Evolutionary conservation across 2,888 invertebrate species (phyloP), one percentile per base, ranked within the genome.

Genomic region (Fabriciana adippe): DNA sequence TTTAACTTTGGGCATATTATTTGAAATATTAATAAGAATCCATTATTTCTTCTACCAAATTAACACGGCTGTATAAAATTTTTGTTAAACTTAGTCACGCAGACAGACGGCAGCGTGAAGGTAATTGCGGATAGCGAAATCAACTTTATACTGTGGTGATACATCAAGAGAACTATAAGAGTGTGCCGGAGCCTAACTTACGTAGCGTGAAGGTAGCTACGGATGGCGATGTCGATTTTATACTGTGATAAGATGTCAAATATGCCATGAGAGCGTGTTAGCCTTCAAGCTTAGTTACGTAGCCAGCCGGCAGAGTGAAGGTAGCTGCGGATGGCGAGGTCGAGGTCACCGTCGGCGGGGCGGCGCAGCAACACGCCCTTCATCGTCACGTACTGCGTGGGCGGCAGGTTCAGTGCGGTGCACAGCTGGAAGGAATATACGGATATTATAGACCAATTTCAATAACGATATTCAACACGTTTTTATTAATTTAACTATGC

Each of bases 341-440:
- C 92, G 2, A 86, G 67, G 63, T 91, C 91, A 68, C 76, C 76
- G 77, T 90, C 88, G 55, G 83, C 76, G 6, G 83, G 75, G 72
- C 95, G 96, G 82, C 96, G 94, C 68, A 98, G 93, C 72, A 98
- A 94, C 76, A 97, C 94, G 15, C 97, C 96, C 90, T 98, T 98
- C 86, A 98, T 93, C 4, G 97, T 97, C 77, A 97, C 95, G 93
- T 98, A 98, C 86, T 97, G 97, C 68, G 97, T 95, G 73, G 98
- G 97, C 76, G 96, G 95, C 82, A 98, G 93, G 83, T 97, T 96
- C 81, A 98, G 93, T 68, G 95, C 90, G 64, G 94, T 93, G 88
- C 97, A 97, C 73, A 97, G 87, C 95, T 96, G 93, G 0, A 11
- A 55, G 2, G 11, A n/a, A 14, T 13, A 48, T 59, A 18, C 8